Conservation (phyloP, 53 echinoderm and acorn worm genomes). For the Temnopleurus reevesii region DNA sequence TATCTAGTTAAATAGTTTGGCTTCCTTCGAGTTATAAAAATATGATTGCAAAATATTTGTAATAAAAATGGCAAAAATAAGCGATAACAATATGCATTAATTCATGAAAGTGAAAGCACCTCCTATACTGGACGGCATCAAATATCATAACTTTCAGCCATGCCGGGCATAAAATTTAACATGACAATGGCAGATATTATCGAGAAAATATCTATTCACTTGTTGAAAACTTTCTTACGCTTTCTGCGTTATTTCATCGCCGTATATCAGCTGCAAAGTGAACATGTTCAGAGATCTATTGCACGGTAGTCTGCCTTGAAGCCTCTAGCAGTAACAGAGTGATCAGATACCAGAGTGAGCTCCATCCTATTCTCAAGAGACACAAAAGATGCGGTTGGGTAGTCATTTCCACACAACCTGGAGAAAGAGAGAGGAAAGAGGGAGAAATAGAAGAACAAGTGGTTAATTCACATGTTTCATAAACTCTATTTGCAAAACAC, state of each 20-base stretch:
- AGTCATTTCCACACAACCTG: conserved; percentile 56
- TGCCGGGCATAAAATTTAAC: too few relatives aligned
- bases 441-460: background rate
- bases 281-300: conserved; percentile 40
- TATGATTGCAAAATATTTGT: too few relatives aligned
- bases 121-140: too few relatives aligned
- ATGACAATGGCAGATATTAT: too few relatives aligned
- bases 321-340: conserved; percentile 23
- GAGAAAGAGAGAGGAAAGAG: background rate
- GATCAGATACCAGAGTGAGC: conserved; percentile 41
- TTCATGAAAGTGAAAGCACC: too few relatives aligned
- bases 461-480: background rate
- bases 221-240: too few relatives aligned
- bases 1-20: too few relatives aligned
- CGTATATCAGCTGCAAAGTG: background rate
- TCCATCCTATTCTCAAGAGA: conserved; percentile 38
- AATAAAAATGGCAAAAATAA: too few relatives aligned
- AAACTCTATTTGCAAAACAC: too few relatives aligned
- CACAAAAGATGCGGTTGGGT: conserved; percentile 35
- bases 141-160: too few relatives aligned
- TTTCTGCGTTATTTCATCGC: background rate
- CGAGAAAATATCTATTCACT: background rate
- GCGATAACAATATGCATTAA: too few relatives aligned
- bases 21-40: too few relatives aligned
- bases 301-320: conserved; percentile 56